phyloP scores from a whole-genome alignment of 2,888 invertebrate species.

The Habrosyne pyritoides region DNA sequence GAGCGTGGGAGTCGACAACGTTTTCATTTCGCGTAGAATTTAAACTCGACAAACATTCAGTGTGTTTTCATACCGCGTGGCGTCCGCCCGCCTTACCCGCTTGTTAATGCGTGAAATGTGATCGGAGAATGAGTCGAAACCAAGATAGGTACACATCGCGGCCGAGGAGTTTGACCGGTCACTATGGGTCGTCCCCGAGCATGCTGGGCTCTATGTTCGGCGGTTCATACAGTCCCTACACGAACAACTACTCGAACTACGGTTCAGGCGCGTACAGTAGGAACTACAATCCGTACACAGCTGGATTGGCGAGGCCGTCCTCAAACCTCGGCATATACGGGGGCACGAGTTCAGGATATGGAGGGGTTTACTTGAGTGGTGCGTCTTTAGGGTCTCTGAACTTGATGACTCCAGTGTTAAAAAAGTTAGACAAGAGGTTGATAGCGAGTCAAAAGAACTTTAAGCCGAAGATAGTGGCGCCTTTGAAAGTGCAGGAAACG shows the following conservation, averaged over 20 bases:
- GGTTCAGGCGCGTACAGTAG: slow-evolving; percentile 63
- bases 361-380: slow-evolving; percentile 86
- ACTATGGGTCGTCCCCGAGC: slow-evolving; percentile 76
- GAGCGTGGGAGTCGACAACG: slow-evolving; percentile 67
- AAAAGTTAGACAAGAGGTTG: slow-evolving; percentile 76
- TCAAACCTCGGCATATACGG: slow-evolving; percentile 82
- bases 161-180: slow-evolving; percentile 69
- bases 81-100: slow-evolving; percentile 53
- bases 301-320: slow-evolving; percentile 66
- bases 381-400: slow-evolving; percentile 83
- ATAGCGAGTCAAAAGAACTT: slow-evolving; percentile 79
- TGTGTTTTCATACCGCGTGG: slow-evolving; percentile 66
- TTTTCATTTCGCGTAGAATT: slow-evolving; percentile 65
- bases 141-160: slow-evolving; percentile 72
- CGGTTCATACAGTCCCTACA: slow-evolving; percentile 68
- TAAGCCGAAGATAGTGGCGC: slow-evolving; percentile 72
- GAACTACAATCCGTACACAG: slow-evolving; percentile 75
- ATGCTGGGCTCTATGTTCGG: slow-evolving; percentile 70
- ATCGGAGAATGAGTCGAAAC: slow-evolving; percentile 73
- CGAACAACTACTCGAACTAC: slow-evolving; percentile 66
- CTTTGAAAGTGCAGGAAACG: slow-evolving; percentile 55
- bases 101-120: slow-evolving; percentile 50
- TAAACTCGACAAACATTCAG: slow-evolving; percentile 67
- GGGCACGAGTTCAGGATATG: slow-evolving; percentile 86
- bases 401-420: slow-evolving; percentile 81